Percentiles rank a stretch among this genome's conserved stretches.
phyloP scores from a whole-genome alignment of 1,140 invertebrate genomes.

The Neodiprion virginianus region DNA sequence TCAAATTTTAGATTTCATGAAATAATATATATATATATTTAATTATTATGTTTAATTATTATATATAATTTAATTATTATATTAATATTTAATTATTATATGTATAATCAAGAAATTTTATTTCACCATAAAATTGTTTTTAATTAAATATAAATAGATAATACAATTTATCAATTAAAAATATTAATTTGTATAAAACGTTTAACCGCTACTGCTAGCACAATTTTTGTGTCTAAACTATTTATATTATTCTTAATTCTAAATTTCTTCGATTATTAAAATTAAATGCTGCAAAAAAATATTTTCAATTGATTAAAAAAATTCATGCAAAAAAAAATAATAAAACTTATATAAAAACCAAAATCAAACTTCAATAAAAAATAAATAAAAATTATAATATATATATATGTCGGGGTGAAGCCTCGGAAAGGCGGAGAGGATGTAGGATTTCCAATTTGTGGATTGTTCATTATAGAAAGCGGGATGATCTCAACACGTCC shows the following conservation, averaged over 20 bases:
- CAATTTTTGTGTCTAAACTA: conserved; percentile 25
- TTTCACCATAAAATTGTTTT: conserved; percentile 21
- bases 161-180: conserved; percentile 31
- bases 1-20: conserved; percentile 44
- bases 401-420: too few species aligned
- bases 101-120: conserved; percentile 45
- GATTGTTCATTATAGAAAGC: too few species aligned
- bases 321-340: conserved; percentile 8
- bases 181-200: conserved; percentile 33
- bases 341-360: neutral
- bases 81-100: too few species aligned
- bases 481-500: too few species aligned
- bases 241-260: conserved; percentile 44
- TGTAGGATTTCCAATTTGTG: too few species aligned
- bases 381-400: conserved; percentile 30
- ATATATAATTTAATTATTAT: too few species aligned
- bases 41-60: too few species aligned
- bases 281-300: conserved; percentile 38
- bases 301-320: neutral
- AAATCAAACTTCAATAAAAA: conserved; percentile 1
- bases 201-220: too few species aligned
- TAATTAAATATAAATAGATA: too few species aligned
- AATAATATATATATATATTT: conserved; percentile 36
- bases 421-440: too few species aligned
- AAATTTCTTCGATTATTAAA: conserved; percentile 40